Conservation (phyloP, 2,888 invertebrate genomes). For the Asteroscopus sphinx region DNA sequence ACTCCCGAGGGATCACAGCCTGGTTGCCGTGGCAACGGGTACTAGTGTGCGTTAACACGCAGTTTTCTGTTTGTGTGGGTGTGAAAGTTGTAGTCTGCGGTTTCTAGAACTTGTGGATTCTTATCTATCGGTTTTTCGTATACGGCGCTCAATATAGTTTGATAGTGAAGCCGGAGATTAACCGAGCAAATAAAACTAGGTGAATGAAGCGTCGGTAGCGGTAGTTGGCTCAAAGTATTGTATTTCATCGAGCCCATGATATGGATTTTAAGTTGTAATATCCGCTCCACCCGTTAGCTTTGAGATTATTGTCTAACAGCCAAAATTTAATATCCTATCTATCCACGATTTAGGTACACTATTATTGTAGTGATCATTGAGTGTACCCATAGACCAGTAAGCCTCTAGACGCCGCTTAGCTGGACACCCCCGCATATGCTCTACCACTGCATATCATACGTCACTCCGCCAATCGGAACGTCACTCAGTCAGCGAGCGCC, state of each 20-base stretch:
- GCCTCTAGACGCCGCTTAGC: no score
- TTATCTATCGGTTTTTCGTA: conserved; percentile 76
- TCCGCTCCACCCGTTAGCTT: not conserved
- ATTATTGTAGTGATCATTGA: no score
- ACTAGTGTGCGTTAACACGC: conserved; percentile 73
- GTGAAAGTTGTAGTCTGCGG: conserved; percentile 77
- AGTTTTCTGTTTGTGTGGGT: conserved; percentile 69
- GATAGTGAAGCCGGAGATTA: conserved; percentile 57
- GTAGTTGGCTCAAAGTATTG: conserved; percentile 17
- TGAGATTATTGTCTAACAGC: no score
- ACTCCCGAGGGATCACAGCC: conserved; percentile 75
- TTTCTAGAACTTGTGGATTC: conserved; percentile 78
- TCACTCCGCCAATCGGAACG: no score
- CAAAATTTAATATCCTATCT: no score
- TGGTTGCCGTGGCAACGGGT: conserved; percentile 73
- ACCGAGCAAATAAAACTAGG: conserved; percentile 33
- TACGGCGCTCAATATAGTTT: conserved; percentile 61
- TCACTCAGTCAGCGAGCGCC: no score
- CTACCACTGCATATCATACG: no score
- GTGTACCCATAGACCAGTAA: no score
- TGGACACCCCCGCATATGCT: no score
- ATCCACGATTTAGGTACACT: no score
- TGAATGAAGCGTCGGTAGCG: conserved; percentile 19
- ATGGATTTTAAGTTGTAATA: conserved; percentile 24
- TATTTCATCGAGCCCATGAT: conserved; percentile 13